Conservation (phyloP, 2,888 invertebrate genomes). For the Cloeon dipterum region DNA sequence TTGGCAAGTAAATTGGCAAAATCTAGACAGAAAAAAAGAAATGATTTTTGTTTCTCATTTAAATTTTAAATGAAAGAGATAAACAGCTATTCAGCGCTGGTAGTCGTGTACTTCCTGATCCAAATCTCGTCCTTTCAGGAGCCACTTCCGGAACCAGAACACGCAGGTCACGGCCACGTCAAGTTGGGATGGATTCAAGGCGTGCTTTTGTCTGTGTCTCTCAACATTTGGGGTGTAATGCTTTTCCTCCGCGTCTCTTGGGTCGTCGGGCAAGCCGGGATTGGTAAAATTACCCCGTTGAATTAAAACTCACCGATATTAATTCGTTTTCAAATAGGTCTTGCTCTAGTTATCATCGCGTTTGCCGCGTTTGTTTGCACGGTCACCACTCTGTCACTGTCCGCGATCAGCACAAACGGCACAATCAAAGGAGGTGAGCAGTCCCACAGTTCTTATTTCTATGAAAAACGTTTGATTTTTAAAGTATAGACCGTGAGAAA, state of each 20-base stretch:
- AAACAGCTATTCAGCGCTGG: too few relatives aligned
- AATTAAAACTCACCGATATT: neutral
- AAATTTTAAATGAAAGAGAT: too few relatives aligned
- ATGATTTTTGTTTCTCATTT: too few relatives aligned
- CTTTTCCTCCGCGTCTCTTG: slow-evolving; percentile 31
- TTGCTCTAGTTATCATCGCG: slow-evolving; percentile 47
- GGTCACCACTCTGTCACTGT: slow-evolving; percentile 65
- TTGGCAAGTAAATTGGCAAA: too few relatives aligned
- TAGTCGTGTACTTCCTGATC: too few relatives aligned
- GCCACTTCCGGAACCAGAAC: neutral
- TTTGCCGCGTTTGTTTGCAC: slow-evolving; percentile 68
- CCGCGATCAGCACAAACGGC: slow-evolving; percentile 85
- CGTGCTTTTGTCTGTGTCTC: slow-evolving; percentile 11
- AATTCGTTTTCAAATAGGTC: slow-evolving; percentile 8
- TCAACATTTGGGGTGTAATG: slow-evolving; percentile 37
- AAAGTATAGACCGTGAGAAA: too few relatives aligned
- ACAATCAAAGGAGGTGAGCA: slow-evolving; percentile 89
- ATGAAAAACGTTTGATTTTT: too few relatives aligned
- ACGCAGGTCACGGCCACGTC: neutral
- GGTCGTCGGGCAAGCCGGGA: slow-evolving; percentile 31
- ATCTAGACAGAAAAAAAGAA: too few relatives aligned
- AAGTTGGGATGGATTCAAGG: slow-evolving; percentile 1
- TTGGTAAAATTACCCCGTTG: slow-evolving; percentile 17
- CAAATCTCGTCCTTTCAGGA: neutral
- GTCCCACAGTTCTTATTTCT: too few relatives aligned